These are phyloP conservation scores for Gymnothorax reevesii DNA, from an alignment of 2,797 vertebrate species.

Conservation along the genomic window DNA sequence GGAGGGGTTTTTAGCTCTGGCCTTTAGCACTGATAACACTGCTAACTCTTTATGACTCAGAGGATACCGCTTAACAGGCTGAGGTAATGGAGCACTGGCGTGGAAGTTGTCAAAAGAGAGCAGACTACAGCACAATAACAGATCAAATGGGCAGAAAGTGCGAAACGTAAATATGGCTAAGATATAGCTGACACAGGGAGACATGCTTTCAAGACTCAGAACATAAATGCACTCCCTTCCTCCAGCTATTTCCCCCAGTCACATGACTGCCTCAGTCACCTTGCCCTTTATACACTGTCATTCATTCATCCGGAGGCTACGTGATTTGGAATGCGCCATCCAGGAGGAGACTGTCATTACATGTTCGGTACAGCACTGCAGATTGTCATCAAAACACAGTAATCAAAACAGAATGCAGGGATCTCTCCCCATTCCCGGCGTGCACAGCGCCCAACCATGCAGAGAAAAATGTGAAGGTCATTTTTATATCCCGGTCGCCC, in stretches of 20 bases:
- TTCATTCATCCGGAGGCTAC: not conserved
- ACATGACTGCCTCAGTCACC: not conserved
- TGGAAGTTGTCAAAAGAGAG: not conserved
- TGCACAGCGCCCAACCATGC: no score
- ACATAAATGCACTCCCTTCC: not conserved
- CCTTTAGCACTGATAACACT: conserved; percentile 40
- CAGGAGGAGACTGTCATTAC: not conserved
- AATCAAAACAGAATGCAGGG: not conserved
- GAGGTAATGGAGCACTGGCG: conserved; percentile 9
- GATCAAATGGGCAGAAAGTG: not conserved
- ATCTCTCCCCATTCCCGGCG: not conserved
- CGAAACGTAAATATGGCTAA: not conserved
- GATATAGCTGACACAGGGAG: not conserved
- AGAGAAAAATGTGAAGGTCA: no score
- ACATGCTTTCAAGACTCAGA: not conserved
- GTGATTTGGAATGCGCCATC: not conserved
- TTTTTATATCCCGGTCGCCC: no score
- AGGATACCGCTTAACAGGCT: not conserved
- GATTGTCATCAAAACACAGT: not conserved
- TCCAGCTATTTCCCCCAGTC: not conserved
- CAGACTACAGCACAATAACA: not conserved
- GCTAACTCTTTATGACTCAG: conserved; percentile 10
- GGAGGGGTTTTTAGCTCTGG: conserved; percentile 45
- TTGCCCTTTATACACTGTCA: not conserved
- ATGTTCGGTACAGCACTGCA: not conserved